phyloP scores from a whole-genome alignment of 2,888 invertebrate genomes.

The Galeruca laticollis region DNA sequence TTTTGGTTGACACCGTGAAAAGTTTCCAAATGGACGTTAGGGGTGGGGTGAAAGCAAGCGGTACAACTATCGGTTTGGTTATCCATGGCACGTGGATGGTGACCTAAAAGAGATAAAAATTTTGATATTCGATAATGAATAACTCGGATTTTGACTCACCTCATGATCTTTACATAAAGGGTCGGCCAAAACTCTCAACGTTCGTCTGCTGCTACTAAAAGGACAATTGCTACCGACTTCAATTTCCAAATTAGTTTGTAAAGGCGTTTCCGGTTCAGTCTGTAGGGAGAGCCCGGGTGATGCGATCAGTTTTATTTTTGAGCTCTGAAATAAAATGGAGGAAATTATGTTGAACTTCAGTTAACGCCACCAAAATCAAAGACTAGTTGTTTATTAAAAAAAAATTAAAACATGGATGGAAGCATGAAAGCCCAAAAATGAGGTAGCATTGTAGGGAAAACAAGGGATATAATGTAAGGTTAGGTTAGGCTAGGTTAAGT shows the following conservation, averaged over 20 bases:
- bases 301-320: slow-evolving; percentile 74
- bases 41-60: slow-evolving; percentile 86
- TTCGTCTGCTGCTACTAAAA: slow-evolving; percentile 58
- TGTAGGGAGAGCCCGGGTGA: slow-evolving; percentile 77
- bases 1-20: slow-evolving; percentile 85
- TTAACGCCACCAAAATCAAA: too few species aligned
- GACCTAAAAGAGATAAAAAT: slow-evolving; percentile 64
- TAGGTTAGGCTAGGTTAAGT: too few species aligned
- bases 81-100: slow-evolving; percentile 85
- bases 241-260: slow-evolving; percentile 69
- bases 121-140: too few species aligned
- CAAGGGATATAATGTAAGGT: too few species aligned
- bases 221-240: slow-evolving; percentile 59
- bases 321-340: slow-evolving; percentile 67
- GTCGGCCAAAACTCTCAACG: slow-evolving; percentile 77
- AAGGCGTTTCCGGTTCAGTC: slow-evolving; percentile 60
- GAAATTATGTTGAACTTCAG: too few species aligned
- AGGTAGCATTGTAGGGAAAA: too few species aligned
- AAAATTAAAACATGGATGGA: too few species aligned
- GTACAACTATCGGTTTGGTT: slow-evolving; percentile 77
- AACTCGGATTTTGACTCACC: slow-evolving; percentile 46
- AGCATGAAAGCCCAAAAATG: too few species aligned
- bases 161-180: slow-evolving; percentile 76
- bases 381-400: too few species aligned
- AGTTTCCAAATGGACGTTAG: slow-evolving; percentile 84